Conservation (phyloP, 1,140 invertebrate species). For the Halictus rubicundus region DNA sequence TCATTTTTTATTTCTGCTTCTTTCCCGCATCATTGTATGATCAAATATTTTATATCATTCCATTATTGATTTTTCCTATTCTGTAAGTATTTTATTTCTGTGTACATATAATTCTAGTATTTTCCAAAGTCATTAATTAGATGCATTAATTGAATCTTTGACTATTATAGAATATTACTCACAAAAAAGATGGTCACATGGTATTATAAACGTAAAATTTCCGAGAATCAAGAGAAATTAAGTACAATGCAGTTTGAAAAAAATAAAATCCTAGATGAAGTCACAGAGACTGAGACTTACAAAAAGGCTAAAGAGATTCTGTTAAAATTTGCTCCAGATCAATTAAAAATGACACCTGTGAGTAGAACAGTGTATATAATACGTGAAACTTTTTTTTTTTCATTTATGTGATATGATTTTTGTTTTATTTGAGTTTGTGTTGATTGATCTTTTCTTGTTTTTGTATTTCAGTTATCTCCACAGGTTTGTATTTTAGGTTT, state of each 20-base stretch:
- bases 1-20: slow-evolving; percentile 90
- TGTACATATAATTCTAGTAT: neutral
- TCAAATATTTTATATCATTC: slow-evolving; percentile 86
- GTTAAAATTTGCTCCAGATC: slow-evolving; percentile 91
- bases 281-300: slow-evolving; percentile 98
- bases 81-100: slow-evolving; percentile 84
- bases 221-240: slow-evolving; percentile 89
- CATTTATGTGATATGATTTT: slow-evolving; percentile 1
- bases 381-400: slow-evolving; percentile 13
- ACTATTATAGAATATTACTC: slow-evolving; percentile 87
- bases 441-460: slow-evolving; percentile 35
- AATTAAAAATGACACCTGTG: slow-evolving; percentile 79
- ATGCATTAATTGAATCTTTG: slow-evolving; percentile 29
- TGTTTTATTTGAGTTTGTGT: slow-evolving; percentile 17
- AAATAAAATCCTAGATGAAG: slow-evolving; percentile 94
- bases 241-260: slow-evolving; percentile 89
- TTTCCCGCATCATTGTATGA: slow-evolving; percentile 86
- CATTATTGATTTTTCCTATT: slow-evolving; percentile 88
- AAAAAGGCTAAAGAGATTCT: slow-evolving; percentile 97
- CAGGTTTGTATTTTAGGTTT: slow-evolving; percentile 55
- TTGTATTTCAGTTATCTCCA: slow-evolving; percentile 62
- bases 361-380: slow-evolving; percentile 28
- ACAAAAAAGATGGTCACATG: slow-evolving; percentile 90
- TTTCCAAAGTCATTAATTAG: slow-evolving; percentile 5
- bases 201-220: slow-evolving; percentile 93